A percentile compares a stretch with the other conserved stretches of the same genome.
phyloP scores from a whole-genome alignment of 2,797 vertebrate genomes.

The Carcharodon carcharias region DNA sequence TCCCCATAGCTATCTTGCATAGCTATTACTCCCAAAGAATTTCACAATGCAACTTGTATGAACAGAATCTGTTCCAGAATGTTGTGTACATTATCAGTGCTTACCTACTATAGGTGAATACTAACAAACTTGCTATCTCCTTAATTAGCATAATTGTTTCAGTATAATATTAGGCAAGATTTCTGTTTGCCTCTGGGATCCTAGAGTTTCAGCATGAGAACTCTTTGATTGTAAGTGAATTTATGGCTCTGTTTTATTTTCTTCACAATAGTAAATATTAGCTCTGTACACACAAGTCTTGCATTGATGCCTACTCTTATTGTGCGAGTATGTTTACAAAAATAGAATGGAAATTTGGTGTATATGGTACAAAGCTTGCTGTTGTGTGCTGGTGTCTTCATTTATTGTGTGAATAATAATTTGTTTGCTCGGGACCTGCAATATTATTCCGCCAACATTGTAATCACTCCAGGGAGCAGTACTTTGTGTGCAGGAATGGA shows the following conservation, averaged over 20 bases:
- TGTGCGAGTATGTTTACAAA: neutral
- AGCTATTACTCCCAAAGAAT: neutral
- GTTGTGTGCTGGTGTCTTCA: neutral
- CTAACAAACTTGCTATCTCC: neutral
- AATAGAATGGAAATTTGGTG: neutral
- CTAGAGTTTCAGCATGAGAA: neutral
- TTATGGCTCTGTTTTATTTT: neutral
- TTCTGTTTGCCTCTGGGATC: neutral
- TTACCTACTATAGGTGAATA: neutral
- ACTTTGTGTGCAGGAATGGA: neutral
- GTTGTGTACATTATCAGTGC: neutral
- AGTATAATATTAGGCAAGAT: neutral
- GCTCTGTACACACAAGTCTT: neutral
- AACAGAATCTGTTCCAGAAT: conserved; percentile 1
- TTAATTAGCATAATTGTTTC: neutral
- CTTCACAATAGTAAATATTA: neutral
- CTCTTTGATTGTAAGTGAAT: neutral
- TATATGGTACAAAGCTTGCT: neutral
- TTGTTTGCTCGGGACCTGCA: neutral
- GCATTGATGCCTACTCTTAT: neutral
- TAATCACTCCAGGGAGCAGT: neutral
- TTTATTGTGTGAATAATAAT: neutral
- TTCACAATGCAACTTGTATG: neutral
- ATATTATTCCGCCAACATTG: neutral
- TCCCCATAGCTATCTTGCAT: neutral